These are phyloP conservation scores for Rhagium mordax DNA, from an alignment of 2,888 invertebrate species.

Conservation along the genomic window DNA sequence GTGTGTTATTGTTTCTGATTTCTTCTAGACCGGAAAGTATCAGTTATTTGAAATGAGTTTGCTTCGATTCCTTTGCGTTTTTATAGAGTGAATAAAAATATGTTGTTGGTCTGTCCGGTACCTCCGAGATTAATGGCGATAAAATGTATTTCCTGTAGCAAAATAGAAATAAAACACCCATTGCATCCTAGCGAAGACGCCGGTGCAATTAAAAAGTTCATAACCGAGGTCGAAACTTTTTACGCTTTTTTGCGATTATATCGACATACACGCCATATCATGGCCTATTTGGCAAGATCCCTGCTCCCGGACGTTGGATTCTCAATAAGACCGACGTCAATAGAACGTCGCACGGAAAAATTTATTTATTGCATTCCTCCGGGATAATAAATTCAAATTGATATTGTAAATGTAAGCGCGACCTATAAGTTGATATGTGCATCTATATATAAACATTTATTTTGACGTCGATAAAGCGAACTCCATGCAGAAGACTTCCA, in stretches of 20 bases:
- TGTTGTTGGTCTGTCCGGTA: no score
- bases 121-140: no score
- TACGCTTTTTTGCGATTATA: not conserved
- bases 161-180: no score
- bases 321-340: slow-evolving; percentile 32
- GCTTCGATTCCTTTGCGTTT: no score
- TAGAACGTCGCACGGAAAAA: slow-evolving; percentile 28
- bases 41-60: no score
- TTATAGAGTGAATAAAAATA: no score
- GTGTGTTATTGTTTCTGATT: no score
- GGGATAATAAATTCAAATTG: slow-evolving; percentile 40
- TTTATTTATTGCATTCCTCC: slow-evolving; percentile 41
- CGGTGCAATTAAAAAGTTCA: not conserved
- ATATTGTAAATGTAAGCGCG: slow-evolving; percentile 19
- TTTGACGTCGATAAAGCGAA: not conserved
- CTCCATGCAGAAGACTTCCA: not conserved
- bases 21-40: no score
- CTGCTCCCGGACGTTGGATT: slow-evolving; percentile 6
- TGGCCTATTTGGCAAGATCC: slow-evolving; percentile 15
- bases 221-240: not conserved
- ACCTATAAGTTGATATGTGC: not conserved
- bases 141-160: no score
- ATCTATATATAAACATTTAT: slow-evolving; percentile 13
- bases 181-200: no score
- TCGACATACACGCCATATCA: slow-evolving; percentile 3